A percentile compares a stretch with the other conserved stretches of the same genome.
Conservation (phyloP, 2,797 vertebrate species). For the Adelosebastes latens region DNA sequence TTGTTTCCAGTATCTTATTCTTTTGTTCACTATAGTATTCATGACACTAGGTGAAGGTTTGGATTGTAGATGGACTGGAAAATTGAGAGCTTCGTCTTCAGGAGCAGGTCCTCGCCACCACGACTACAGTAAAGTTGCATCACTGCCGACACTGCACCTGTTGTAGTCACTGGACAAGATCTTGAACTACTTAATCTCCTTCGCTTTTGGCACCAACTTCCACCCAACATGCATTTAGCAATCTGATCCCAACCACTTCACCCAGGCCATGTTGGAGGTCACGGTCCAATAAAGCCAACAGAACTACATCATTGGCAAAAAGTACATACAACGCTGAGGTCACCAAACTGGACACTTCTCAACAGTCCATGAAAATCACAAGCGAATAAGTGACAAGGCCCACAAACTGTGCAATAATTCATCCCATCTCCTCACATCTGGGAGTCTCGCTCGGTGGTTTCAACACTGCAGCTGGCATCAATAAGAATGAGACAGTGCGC, state of each 20-base stretch:
- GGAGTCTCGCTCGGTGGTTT: slow-evolving; percentile 6
- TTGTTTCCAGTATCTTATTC: not conserved
- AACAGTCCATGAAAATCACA: not conserved
- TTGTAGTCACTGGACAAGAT: not conserved
- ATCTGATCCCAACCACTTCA: not conserved
- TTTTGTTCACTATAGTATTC: not conserved
- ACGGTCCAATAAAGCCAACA: not conserved
- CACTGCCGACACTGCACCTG: not conserved
- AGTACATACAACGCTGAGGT: not conserved
- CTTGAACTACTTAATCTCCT: not conserved
- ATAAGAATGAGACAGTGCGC: not conserved
- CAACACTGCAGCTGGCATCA: slow-evolving; percentile 37
- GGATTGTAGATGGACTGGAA: not conserved
- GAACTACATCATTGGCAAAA: not conserved
- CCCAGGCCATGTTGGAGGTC: not conserved
- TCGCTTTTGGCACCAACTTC: not conserved
- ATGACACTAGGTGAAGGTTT: not conserved
- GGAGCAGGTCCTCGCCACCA: not conserved
- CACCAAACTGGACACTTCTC: not conserved
- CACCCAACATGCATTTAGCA: not conserved
- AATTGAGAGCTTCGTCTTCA: not conserved
- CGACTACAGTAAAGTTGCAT: too few species aligned
- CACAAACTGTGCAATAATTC: not conserved
- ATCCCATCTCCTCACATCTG: slow-evolving; percentile 21
- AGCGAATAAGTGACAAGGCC: not conserved